Percentiles rank a stretch among this genome's conserved stretches.
phyloP scores from a whole-genome alignment of 2,113 vertebrate genomes.

The Hirundichthys speculiger region DNA sequence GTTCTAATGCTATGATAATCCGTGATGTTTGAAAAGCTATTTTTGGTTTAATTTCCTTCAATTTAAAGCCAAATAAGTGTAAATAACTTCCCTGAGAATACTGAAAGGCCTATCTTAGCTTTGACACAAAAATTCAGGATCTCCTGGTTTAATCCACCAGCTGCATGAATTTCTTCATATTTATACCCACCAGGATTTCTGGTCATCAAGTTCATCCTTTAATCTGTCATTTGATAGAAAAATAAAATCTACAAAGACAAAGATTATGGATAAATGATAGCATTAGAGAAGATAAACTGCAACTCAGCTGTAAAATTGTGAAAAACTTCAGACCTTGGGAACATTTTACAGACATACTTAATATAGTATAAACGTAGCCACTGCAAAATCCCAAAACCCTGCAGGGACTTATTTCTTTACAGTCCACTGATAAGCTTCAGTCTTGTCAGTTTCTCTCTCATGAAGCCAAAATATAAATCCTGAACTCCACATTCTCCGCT shows the following conservation, averaged over 20 bases:
- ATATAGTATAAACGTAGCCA: conserved; percentile 36
- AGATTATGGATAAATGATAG: neutral
- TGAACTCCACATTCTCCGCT: conserved; percentile 26
- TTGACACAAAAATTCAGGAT: neutral
- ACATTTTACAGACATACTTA: conserved; percentile 40
- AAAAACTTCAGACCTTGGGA: conserved; percentile 33
- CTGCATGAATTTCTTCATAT: neutral
- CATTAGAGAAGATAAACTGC: neutral
- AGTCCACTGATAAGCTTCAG: conserved; percentile 48
- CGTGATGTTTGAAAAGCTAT: neutral
- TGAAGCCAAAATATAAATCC: conserved; percentile 56
- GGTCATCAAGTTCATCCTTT: no score
- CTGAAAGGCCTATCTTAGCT: neutral
- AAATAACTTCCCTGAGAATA: neutral
- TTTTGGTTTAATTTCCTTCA: neutral
- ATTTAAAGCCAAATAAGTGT: neutral
- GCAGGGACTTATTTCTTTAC: conserved; percentile 44
- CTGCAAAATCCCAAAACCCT: conserved; percentile 43
- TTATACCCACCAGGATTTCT: neutral
- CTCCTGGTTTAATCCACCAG: neutral
- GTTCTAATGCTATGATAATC: no score
- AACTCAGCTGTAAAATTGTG: conserved; percentile 2
- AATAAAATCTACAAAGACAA: neutral
- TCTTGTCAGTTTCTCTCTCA: conserved; percentile 63
- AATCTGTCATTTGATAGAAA: neutral